Evolutionary conservation across 2,797 vertebrate genomes (phyloP), one percentile per base, ranked within the genome.

Genomic region (Scolopax rusticola): DNA sequence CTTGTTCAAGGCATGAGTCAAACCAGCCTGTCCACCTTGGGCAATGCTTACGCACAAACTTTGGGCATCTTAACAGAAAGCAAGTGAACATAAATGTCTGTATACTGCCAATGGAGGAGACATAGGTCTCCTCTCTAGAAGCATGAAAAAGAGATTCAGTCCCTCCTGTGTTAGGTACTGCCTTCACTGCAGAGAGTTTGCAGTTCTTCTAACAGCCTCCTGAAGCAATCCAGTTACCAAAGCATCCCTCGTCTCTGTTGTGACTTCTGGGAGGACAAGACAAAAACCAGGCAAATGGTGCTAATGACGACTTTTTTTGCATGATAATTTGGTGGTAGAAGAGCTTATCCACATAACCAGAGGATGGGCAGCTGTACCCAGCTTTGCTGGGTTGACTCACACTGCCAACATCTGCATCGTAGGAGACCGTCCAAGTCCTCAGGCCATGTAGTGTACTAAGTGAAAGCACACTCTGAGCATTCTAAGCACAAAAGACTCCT

Each of bases 111-210:
- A 2, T 21, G 20, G n/a, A 81, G 43, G 59, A 67, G 14, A 56
- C 8, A 27, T 0, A 20, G 16, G 36, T 47, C 41, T 41, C 41
- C 41, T 41, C 9, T 71, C 23, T 61, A 69, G 56, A 15, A 60
- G 30, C 24, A 18, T 0, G 1, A 51, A 33, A 59, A 77, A 70
- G 19, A 60, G 28, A 30, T 38, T 74, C 56, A 30, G 36, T 48
- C 19, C 19, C 4, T 45, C 11, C 15, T 0, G 0, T 47, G 24
- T 67, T n/a, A 84, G 43, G 25, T 54, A 27, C 3, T 48, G 36
- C 30, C 40, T 77, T 76, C 11, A 12, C 19, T n/a, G 25, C n/a
- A 51, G 51, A 32, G 3, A 28, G 10, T 47, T 41, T 61, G 54
- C 33, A 57, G 43, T 25, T 75, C 41, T 84, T 70, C 51, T 27